Base-by-base conservation (phyloP, 2,113 vertebrate genomes). In the Neofelis nebulosa region DNA sequence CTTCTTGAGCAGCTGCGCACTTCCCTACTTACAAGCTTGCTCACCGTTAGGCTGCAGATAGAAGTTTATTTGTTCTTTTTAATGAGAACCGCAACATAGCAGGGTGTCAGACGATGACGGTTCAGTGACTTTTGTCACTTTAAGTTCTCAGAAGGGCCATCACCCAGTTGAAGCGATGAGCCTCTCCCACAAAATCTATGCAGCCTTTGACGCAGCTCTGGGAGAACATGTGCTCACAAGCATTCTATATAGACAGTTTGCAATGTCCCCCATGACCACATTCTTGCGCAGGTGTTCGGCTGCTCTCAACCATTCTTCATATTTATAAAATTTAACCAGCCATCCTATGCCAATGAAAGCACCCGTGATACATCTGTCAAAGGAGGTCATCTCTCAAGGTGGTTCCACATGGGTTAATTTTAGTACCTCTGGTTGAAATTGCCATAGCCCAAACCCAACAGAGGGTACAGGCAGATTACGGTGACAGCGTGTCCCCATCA, bases 151-250 rank as follows among this genome's bases (percentile, higher is more conserved):
- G 45, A 65, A 12, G 36, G 86, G 50, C 12, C 29, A 29, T 21
- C 10, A 2, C 25, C 25, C n/a, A 18, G 7, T 1, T 86, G 61
- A 89, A 94, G 63, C 33, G 71, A 7, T 7, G 18, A 94, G 18
- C 33, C 21, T 83, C 15, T 61, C 21, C 33, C 52, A 74, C n/a
- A 79, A 36, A 92, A 9, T 68, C 33, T 16, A 1, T 19, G 7
- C 0, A 11, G 14, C 13, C 4, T 4, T 38, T 31, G 8, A 11
- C 3, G 27, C 4, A 45, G 11, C 9, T 68, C 52, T 68, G 6
- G 18, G 7, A 2, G 13, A 16, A 8, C 6, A 15, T 38, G 52
- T 83, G 19, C n/a, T 87, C 25, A 50, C 4, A 61, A 25, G 5
- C 41, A 18, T 16, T 5, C 3, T 23, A 15, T 16, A 7, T 14